Conservation (phyloP, 2,113 vertebrate genomes). For the Corythaixoides concolor region DNA sequence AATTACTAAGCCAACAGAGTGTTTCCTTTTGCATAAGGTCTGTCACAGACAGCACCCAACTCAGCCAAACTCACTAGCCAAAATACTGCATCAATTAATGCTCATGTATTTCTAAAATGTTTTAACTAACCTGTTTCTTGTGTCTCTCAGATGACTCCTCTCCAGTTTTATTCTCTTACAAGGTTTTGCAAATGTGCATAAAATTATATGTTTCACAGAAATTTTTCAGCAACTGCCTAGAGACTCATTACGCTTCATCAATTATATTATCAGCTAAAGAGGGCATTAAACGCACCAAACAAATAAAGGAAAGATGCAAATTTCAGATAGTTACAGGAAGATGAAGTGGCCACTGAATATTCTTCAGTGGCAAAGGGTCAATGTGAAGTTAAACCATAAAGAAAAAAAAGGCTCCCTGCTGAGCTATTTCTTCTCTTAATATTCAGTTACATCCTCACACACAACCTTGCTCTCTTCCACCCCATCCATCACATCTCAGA, state of each 20-base stretch:
- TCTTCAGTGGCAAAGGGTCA: not conserved
- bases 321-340: not conserved
- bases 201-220: not conserved
- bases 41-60: not conserved
- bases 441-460: not conserved
- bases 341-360: not conserved
- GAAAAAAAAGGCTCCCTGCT: not conserved
- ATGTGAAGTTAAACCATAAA: not conserved
- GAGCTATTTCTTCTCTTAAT: not conserved
- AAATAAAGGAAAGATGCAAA: not conserved
- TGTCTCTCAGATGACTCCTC: not conserved
- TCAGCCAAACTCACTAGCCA: not conserved
- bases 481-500: not conserved
- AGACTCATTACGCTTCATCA: not conserved
- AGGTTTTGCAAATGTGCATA: not conserved
- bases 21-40: not conserved
- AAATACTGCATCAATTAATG: not conserved
- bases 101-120: not conserved
- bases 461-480: not conserved
- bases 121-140: not conserved
- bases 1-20: constrained; percentile 21
- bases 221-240: not conserved
- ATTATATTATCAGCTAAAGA: not conserved
- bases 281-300: not conserved
- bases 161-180: not conserved